Percentiles rank a stretch among this genome's conserved stretches.
Evolutionary conservation across 2,888 invertebrate genomes (phyloP).

Genomic region (Smittia aterrima): DNA sequence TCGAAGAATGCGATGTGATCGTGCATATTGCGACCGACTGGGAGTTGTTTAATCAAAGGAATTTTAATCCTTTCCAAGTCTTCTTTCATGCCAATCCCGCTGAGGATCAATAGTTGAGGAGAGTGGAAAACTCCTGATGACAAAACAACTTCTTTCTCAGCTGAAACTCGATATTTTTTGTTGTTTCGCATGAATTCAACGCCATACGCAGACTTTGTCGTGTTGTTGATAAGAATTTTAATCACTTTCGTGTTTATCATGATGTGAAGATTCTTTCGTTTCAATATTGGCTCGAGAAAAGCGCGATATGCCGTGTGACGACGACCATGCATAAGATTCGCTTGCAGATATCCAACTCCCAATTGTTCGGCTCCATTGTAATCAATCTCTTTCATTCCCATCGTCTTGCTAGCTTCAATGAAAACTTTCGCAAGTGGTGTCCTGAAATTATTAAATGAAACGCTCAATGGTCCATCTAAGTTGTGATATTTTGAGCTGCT

Average conservation of each 20-base stretch:
- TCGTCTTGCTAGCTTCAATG: constrained; percentile 59
- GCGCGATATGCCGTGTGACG: constrained; percentile 57
- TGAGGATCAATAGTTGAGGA: constrained; percentile 61
- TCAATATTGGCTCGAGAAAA: constrained; percentile 55
- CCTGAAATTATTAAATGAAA: constrained; percentile 50
- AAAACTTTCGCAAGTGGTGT: constrained; percentile 59
- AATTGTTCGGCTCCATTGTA: constrained; percentile 53
- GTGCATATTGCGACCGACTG: constrained; percentile 58
- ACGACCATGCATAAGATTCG: constrained; percentile 56
- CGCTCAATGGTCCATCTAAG: constrained; percentile 50
- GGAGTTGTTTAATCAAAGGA: constrained; percentile 53
- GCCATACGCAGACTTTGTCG: constrained; percentile 52
- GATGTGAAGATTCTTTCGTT: constrained; percentile 57
- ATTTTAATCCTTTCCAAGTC: constrained; percentile 52
- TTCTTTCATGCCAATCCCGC: constrained; percentile 58
- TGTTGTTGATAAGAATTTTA: constrained; percentile 53
- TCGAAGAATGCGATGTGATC: constrained; percentile 60
- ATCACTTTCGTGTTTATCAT: constrained; percentile 56
- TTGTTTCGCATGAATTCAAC: constrained; percentile 53
- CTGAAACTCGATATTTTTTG: constrained; percentile 49
- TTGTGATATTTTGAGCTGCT: constrained; percentile 49
- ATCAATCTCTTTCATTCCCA: constrained; percentile 53
- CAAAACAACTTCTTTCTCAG: constrained; percentile 61
- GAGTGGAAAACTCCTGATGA: constrained; percentile 66
- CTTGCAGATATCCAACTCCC: constrained; percentile 58